These are phyloP conservation scores for Halyomorpha halys DNA, from an alignment of 1,140 invertebrate species.

Conservation along the genomic window DNA sequence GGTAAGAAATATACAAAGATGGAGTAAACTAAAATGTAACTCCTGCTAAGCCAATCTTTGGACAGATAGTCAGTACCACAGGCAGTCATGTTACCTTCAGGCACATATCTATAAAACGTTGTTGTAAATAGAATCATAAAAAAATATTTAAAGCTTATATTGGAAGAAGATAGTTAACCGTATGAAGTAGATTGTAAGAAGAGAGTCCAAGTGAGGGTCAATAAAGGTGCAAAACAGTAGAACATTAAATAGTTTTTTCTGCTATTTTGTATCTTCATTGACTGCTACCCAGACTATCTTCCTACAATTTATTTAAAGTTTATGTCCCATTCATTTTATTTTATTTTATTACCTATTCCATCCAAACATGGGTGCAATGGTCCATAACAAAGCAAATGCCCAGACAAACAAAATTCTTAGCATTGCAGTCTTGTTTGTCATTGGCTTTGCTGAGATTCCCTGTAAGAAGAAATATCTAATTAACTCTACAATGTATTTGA, in stretches of 20 bases:
- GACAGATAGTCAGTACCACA: slow-evolving; percentile 75
- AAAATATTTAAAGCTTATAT: background rate
- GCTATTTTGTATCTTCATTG: too few relatives aligned
- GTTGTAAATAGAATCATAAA: background rate
- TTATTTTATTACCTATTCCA: slow-evolving; percentile 56
- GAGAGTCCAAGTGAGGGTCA: too few relatives aligned
- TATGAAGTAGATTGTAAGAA: too few relatives aligned
- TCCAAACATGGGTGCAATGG: slow-evolving; percentile 61
- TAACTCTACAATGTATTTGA: too few relatives aligned
- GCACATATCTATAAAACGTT: slow-evolving; percentile 56
- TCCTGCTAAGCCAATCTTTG: slow-evolving; percentile 50
- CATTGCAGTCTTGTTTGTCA: slow-evolving; percentile 57
- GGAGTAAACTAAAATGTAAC: slow-evolving; percentile 60
- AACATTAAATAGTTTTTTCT: too few relatives aligned
- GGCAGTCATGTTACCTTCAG: slow-evolving; percentile 77
- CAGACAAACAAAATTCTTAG: slow-evolving; percentile 58
- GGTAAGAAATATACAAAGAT: slow-evolving; percentile 61
- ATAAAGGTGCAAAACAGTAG: too few relatives aligned
- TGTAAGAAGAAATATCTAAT: slow-evolving; percentile 27
- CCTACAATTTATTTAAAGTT: too few relatives aligned
- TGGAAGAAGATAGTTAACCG: background rate
- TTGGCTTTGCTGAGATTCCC: slow-evolving; percentile 56
- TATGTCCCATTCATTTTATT: too few relatives aligned
- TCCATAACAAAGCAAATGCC: slow-evolving; percentile 54
- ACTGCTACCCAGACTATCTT: too few relatives aligned